Conservation (phyloP, 1,140 invertebrate genomes). For the Neelides sp. region DNA sequence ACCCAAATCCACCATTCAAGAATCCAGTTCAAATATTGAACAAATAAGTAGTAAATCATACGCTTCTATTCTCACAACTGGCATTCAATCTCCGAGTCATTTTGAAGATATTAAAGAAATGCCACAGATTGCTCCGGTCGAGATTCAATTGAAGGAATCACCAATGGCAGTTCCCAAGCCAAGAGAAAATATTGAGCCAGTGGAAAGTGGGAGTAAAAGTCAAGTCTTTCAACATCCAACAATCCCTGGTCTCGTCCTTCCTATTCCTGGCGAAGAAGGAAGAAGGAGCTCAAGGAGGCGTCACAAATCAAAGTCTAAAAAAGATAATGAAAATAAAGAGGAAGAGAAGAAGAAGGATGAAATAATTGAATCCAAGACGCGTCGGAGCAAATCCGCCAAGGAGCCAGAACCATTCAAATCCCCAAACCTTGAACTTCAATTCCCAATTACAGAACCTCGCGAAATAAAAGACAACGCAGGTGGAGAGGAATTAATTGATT, state of each 20-base stretch:
- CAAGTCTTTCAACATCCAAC: conserved; percentile 21
- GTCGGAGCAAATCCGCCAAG: not conserved
- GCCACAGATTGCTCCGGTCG: not conserved
- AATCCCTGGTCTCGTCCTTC: conserved; percentile 21
- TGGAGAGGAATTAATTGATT: no score
- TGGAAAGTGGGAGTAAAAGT: conserved; percentile 3
- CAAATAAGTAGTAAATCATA: conserved; percentile 13
- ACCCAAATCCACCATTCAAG: no score
- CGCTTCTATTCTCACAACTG: conserved; percentile 11
- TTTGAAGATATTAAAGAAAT: not conserved
- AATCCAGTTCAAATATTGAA: no score
- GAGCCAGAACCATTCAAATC: not conserved
- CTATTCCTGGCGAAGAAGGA: no score
- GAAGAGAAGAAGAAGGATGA: conserved; percentile 10
- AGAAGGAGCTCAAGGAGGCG: no score
- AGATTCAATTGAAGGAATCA: not conserved
- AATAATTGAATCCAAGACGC: not conserved
- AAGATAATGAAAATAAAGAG: conserved; percentile 6
- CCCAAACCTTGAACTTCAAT: conserved; percentile 1
- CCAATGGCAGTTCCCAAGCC: not conserved
- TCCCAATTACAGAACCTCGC: not conserved
- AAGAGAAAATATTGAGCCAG: not conserved
- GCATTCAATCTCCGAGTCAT: conserved; percentile 7
- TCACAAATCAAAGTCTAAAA: not conserved
- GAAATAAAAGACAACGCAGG: not conserved